Conservation (phyloP, 2,888 invertebrate genomes). For the Tolmerus cingulatus region DNA sequence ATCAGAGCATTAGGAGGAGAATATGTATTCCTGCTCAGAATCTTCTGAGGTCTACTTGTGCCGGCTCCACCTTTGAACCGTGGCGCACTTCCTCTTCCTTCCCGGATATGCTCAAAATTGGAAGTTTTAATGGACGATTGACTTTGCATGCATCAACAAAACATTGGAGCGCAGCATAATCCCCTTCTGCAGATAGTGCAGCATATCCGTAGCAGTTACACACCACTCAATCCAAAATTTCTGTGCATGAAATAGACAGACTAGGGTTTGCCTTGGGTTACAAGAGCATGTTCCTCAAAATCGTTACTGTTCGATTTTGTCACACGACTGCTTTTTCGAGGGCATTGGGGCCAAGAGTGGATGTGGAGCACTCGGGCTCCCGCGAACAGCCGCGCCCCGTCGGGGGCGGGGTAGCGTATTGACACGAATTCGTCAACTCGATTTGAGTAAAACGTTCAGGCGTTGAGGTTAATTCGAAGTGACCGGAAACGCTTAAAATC, state of each 20-base stretch:
- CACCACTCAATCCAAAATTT: not conserved
- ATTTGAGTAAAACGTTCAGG: not conserved
- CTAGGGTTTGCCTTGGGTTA: not conserved
- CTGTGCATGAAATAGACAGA: not conserved
- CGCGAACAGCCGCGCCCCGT: not conserved
- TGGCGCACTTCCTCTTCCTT: not conserved
- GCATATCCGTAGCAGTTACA: not conserved
- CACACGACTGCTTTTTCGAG: not conserved
- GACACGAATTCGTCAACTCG: not conserved
- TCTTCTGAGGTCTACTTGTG: not conserved
- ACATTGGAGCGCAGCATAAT: not conserved
- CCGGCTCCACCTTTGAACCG: not conserved
- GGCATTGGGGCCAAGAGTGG: not conserved
- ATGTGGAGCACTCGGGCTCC: not conserved
- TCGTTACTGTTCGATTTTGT: not conserved
- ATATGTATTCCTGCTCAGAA: not conserved
- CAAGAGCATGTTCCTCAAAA: not conserved
- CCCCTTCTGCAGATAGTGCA: not conserved
- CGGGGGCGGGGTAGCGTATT: not conserved
- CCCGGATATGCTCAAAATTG: not conserved
- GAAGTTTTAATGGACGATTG: constrained; percentile 29
- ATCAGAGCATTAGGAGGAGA: not conserved
- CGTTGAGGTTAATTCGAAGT: constrained; percentile 8
- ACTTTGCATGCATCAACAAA: constrained; percentile 12
- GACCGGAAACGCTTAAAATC: constrained; percentile 34